Percentiles rank a stretch among this genome's conserved stretches.
Conservation (phyloP, 1,140 invertebrate genomes). For the Papilio machaon region DNA sequence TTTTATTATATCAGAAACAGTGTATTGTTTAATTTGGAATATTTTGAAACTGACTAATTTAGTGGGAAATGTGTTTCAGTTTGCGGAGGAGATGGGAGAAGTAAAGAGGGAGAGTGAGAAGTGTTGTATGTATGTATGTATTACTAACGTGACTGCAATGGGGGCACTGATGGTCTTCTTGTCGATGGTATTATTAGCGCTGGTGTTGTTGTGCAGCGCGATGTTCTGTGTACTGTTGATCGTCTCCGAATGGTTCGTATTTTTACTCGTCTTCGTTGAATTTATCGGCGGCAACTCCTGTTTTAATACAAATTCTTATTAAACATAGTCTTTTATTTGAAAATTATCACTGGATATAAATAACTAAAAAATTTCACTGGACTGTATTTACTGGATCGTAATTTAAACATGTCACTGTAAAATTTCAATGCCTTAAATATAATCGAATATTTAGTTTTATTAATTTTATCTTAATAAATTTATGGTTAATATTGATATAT, state of each 20-base stretch:
- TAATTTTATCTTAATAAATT: conserved; percentile 38
- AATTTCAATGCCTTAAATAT: no score
- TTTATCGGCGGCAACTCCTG: conserved; percentile 74
- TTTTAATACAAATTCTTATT: background rate
- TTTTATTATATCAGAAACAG: no score
- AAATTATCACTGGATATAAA: conserved; percentile 6
- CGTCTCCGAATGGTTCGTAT: conserved; percentile 16
- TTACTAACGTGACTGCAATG: conserved; percentile 75
- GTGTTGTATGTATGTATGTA: background rate
- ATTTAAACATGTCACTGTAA: no score
- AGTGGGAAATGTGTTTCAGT: background rate
- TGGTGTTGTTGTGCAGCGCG: conserved; percentile 69
- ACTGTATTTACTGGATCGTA: no score
- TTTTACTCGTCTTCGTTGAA: conserved; percentile 30
- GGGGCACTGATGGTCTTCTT: conserved; percentile 76
- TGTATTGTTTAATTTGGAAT: no score
- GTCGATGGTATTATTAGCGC: conserved; percentile 76
- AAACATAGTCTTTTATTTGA: conserved; percentile 26
- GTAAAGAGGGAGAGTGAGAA: background rate
- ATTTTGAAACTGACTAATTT: no score
- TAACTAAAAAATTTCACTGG: no score
- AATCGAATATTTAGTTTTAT: no score
- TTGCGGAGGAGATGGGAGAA: background rate
- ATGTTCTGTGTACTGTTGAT: conserved; percentile 53
- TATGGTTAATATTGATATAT: conserved; percentile 50